Evolutionary conservation across 2,888 invertebrate genomes (phyloP), one percentile per base, ranked within the genome.

Genomic region (Deilephila elpenor): DNA sequence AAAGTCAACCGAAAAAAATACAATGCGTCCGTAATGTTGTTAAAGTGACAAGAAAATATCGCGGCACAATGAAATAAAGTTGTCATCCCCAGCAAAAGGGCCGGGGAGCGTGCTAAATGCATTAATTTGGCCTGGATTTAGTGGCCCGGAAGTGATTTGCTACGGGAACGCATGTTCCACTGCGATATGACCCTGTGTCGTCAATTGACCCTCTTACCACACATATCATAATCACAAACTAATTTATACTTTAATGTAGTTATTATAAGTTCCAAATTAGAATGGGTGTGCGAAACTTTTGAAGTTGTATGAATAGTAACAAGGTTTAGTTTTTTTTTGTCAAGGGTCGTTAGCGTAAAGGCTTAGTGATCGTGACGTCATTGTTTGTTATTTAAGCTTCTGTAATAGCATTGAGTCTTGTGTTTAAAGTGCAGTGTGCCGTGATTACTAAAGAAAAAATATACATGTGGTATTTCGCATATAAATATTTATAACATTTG

Each of bases 111-210:
- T 94, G 94, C 91, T 94, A 94, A 94, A 94, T 93, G 93, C 94
- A 94, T 94, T 94, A 94, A 93, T 94, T 94, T 94, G 89, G 92
- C 93, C 93, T 93, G 93, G 86, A 93, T 91, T 94, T 94, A 94
- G 94, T 94, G 94, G 94, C 84, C 92, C 94, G 94, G 94, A 94
- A 94, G 93, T 93, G 94, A 94, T 94, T 94, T 94, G 94, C 93
- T 89, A 93, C 94, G 94, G 93, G 93, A 94, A 93, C 91, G 91
- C 91, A 93, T 92, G 92, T 90, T 88, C 85, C 81, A 86, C 79
- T 79, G 82, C 88, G 92, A 91, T 91, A 91, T 92, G 91, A 90
- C 93, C 91, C 93, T 89, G 86, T 84, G 88, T 86, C 88, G 86
- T 87, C 86, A 84, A 88, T 86, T 90, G 90, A 90, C 89, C 89